Percentiles rank a stretch among this genome's conserved stretches.
phyloP scores from a whole-genome alignment of 2,113 vertebrate species.

The Podiceps cristatus region DNA sequence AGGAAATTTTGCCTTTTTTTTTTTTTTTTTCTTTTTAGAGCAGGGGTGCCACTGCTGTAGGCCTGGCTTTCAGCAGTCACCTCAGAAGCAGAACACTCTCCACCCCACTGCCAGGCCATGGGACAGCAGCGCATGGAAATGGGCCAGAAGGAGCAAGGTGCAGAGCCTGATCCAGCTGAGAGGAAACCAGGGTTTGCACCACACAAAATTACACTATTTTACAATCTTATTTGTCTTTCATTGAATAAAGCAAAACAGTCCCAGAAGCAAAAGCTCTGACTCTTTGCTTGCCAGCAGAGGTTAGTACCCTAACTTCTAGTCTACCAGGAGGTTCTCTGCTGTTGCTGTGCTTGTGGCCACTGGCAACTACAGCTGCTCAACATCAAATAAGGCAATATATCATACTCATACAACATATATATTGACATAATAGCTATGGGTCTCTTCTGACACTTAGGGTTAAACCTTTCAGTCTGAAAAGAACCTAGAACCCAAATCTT shows the following conservation, averaged over 20 bases:
- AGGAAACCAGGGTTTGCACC: background rate
- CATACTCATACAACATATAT: accelerated
- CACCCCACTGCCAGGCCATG: accelerated
- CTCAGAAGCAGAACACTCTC: background rate
- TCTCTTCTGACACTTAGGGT: background rate
- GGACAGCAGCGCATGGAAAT: background rate
- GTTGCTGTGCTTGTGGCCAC: background rate
- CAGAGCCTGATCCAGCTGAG: background rate
- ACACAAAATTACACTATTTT: too few species aligned
- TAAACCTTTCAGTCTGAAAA: background rate
- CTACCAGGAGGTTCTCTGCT: background rate
- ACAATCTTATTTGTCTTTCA: background rate
- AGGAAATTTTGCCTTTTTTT: too few species aligned
- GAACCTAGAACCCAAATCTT: background rate
- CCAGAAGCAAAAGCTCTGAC: background rate
- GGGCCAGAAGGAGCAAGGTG: too few species aligned
- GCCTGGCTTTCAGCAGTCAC: background rate
- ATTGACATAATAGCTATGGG: background rate
- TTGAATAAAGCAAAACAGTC: background rate
- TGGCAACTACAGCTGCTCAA: background rate
- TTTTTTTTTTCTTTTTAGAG: background rate
- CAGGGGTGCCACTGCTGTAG: background rate
- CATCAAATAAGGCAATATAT: too few species aligned
- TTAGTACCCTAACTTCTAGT: background rate
- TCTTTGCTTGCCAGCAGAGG: background rate